Evolutionary conservation across 2,113 vertebrate species (phyloP), one percentile per base, ranked within the genome.

Genomic region (Pituophis catenifer): DNA sequence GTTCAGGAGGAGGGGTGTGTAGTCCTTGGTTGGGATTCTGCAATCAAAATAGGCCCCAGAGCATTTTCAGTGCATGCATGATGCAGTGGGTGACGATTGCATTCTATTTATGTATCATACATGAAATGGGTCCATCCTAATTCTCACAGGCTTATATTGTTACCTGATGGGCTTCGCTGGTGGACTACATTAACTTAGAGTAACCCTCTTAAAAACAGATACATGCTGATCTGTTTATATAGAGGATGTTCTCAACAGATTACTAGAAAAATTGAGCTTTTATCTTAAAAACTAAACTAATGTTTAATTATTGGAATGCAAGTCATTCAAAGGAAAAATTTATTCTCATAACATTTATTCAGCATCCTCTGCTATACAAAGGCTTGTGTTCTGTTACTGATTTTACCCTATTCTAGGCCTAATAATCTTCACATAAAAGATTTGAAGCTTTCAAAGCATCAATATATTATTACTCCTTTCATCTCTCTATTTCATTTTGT

Each of bases 151-250:
- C 89, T 88, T 2, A 91, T 94, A 88, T 62, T 53, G 92, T 97
- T 98, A 96, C 96, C 97, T 96, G 97, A 94, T 93, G 96, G 98
- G 98, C 92, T 98, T 98, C 97, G 98, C 98, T 98, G 98, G 96
- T 98, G 98, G 98, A 98, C 98, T 90, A 98, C 87, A 98, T 93
- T 95, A 96, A 97, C 87, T 59, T 57, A 86, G 86, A 95, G 95
- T 95, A 95, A 94, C 94, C 91, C 29, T 0, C 65, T 0, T 88
- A 86, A 86, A 38, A 38, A 9, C 90, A 0, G 95, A 96, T 94
- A 96, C 91, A 94, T 90, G 75, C 1, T 38, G 11, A 91, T 93
- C 33, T 95, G 95, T 96, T 96, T 94, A 26, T 96, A 50, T 6
- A 0, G 0, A 90, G 24, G 8, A 95, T 95, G 95, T 97, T 97